Evolutionary conservation across 1,140 invertebrate species (phyloP), one percentile per base, ranked within the genome.

Genomic region (Oncopodura yosiiana): DNA sequence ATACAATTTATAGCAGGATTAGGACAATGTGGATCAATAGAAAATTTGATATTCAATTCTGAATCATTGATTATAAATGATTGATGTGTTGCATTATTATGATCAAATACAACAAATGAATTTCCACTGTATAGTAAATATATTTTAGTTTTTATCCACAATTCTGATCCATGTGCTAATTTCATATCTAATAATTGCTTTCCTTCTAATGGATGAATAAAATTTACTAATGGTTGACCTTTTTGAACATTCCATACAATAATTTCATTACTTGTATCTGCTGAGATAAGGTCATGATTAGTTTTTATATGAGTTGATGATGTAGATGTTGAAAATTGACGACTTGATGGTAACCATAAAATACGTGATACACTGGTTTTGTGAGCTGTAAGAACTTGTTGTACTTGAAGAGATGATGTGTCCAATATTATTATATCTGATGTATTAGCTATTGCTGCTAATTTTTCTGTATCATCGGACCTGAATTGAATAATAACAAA

Each of bases 211-310:
- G 58, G 52, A 26, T 64, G 62, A 24, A 19, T 39, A 45, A 58
- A 64, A 6, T 21, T 46, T 4, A 48, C 11, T 8, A 64, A 18
- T 5, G 41, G 12, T 19, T 58, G 45, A 2, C 50, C 44, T 36
- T 56, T 64, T 3, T 42, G 24, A 21, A 52, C 56, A 50, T 64
- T 56, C 62, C 62, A 64, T 30, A 61, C 37, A 9, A 56, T 49
- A 23, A 60, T 29, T 26, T 46, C 24, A 24, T 53, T 51, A 16
- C 24, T 36, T 3, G 51, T 42, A 39, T 63, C 61, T 1, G 41
- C 49, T 0, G 57, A 57, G 3, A 63, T 37, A 8, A 63, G 43
- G 36, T 63, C 61, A 9, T 43, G 8, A 2, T 55, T 38, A n/a
- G n/a, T n/a, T n/a, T n/a, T n/a, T n/a, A n/a, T n/a, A n/a, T 54